phyloP scores from a whole-genome alignment of 2,113 vertebrate species.

The Pantherophis guttatus region DNA sequence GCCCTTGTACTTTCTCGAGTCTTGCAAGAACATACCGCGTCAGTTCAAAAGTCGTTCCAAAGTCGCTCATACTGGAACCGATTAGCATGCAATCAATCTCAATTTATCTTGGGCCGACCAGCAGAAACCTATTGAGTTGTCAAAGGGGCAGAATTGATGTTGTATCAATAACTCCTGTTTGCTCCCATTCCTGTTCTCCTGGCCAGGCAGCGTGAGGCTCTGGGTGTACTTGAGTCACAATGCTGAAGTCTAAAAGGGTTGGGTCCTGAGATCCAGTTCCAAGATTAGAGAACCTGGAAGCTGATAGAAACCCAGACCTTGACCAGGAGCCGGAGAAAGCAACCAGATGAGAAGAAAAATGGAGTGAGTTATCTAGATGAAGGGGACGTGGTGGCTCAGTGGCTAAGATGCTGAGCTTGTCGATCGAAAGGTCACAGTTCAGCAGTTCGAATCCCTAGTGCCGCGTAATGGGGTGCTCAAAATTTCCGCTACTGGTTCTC shows the following conservation, averaged over 20 bases:
- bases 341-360: neutral
- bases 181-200: constrained; percentile 37
- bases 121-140: constrained; percentile 69
- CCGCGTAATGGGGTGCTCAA: too few relatives aligned
- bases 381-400: too few relatives aligned
- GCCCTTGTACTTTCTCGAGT: neutral
- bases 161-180: constrained; percentile 68
- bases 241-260: too few relatives aligned
- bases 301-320: neutral
- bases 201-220: rapidly evolving
- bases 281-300: neutral
- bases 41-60: constrained; percentile 65
- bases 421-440: too few relatives aligned
- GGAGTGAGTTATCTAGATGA: neutral
- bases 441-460: too few relatives aligned
- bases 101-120: constrained; percentile 68
- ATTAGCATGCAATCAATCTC: constrained; percentile 66
- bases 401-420: too few relatives aligned
- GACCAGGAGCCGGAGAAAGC: neutral
- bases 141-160: constrained; percentile 66
- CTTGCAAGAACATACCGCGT: neutral
- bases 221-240: rapidly evolving
- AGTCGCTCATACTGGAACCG: constrained; percentile 57
- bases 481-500: too few relatives aligned
- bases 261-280: neutral